Evolutionary conservation across 2,888 invertebrate genomes (phyloP).

Genomic region (Acleris holmiana): DNA sequence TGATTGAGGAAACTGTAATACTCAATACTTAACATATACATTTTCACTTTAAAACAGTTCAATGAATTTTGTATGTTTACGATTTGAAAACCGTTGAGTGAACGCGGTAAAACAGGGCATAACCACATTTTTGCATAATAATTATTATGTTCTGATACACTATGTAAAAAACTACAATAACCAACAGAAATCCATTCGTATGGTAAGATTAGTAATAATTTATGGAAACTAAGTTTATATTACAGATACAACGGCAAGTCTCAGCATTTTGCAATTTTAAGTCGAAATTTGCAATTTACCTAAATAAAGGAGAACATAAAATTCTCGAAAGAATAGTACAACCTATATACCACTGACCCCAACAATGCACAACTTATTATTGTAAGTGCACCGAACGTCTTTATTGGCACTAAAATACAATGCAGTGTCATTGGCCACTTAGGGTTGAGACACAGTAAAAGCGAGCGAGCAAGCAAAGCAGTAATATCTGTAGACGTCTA

Average conservation of each 20-base stretch:
- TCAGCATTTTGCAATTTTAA: neutral
- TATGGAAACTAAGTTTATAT: neutral
- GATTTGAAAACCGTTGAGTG: too few relatives aligned
- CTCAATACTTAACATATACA: too few relatives aligned
- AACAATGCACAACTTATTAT: conserved; percentile 36
- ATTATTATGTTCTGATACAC: too few relatives aligned
- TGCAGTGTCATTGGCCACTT: conserved; percentile 25
- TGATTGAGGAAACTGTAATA: too few relatives aligned
- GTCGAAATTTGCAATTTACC: conserved; percentile 13
- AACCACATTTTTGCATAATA: neutral
- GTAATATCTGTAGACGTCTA: too few relatives aligned
- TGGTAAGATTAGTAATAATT: too few relatives aligned
- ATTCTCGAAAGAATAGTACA: conserved; percentile 20
- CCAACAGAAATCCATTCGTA: too few relatives aligned
- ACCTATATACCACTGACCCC: conserved; percentile 31
- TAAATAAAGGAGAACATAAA: conserved; percentile 21
- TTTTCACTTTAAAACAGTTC: too few relatives aligned
- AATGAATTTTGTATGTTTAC: too few relatives aligned
- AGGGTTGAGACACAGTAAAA: neutral
- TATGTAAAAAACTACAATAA: neutral
- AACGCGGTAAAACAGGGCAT: too few relatives aligned
- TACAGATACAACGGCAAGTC: neutral
- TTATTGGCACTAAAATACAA: conserved; percentile 38
- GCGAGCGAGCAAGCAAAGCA: neutral
- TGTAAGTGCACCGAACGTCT: conserved; percentile 36